A percentile compares a stretch with the other conserved stretches of the same genome.
These are phyloP conservation scores for Rhinogobius similis DNA, from an alignment of 2,113 vertebrate species.

Conservation along the genomic window DNA sequence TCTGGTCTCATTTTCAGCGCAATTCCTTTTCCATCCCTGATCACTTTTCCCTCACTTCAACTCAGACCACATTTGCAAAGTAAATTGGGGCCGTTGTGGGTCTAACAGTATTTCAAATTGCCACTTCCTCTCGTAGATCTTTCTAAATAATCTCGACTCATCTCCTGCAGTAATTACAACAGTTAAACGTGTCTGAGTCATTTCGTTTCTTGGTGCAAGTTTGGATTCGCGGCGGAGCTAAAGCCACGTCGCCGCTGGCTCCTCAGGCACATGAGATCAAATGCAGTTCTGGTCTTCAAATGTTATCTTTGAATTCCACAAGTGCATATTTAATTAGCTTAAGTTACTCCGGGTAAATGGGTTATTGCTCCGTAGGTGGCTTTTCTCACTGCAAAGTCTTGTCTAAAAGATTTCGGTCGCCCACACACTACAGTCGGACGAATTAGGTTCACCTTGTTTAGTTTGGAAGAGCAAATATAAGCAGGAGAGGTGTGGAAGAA, in stretches of 20 bases:
- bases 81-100: conserved; percentile 32
- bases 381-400: conserved; percentile 8
- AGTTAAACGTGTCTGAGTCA: conserved; percentile 29
- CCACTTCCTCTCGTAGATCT: conserved; percentile 24
- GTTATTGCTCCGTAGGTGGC: conserved; percentile 33
- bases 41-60: conserved; percentile 11
- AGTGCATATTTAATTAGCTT: conserved; percentile 30
- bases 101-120: conserved; percentile 9
- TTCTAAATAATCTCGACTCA: conserved; percentile 38
- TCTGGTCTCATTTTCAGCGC: not conserved
- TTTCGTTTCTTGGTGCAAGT: conserved; percentile 28
- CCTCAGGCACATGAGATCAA: conserved; percentile 26
- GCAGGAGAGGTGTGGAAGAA: no score
- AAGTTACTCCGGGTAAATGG: conserved; percentile 21
- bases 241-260: not conserved
- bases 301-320: not conserved
- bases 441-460: not conserved
- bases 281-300: conserved; percentile 27
- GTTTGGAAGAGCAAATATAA: not conserved
- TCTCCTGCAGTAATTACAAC: conserved; percentile 46
- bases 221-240: conserved; percentile 8
- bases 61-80: conserved; percentile 26
- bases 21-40: not conserved
- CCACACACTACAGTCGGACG: not conserved
- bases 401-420: no score